phyloP scores from a whole-genome alignment of 2,888 invertebrate genomes.

The Stomorhina lunata region DNA sequence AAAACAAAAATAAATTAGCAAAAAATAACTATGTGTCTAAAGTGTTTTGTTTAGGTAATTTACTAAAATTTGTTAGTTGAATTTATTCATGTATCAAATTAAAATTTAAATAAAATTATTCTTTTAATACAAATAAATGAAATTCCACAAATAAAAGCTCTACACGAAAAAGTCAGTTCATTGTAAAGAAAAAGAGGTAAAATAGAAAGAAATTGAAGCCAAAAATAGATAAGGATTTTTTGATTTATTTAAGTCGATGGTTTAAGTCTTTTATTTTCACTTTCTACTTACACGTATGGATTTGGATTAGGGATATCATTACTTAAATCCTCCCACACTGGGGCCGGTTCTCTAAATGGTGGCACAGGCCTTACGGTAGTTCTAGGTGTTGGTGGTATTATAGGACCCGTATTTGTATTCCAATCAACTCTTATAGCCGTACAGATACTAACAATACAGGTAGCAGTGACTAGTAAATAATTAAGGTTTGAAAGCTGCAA shows the following conservation, averaged over 20 bases:
- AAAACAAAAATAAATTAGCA: not conserved
- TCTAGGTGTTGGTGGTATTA: constrained; percentile 82
- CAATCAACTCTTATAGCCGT: constrained; percentile 84
- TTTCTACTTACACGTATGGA: constrained; percentile 81
- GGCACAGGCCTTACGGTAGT: constrained; percentile 80
- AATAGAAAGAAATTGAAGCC: too few relatives aligned
- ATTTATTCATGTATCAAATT: constrained; percentile 1
- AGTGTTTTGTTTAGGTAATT: constrained; percentile 33
- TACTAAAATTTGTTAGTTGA: not conserved
- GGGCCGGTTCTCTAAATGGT: constrained; percentile 82
- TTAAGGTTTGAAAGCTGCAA: constrained; percentile 71
- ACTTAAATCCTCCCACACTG: constrained; percentile 83
- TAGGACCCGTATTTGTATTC: constrained; percentile 83
- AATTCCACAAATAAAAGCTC: too few relatives aligned
- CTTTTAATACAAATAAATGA: too few relatives aligned
- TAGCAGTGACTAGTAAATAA: constrained; percentile 76
- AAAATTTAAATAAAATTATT: too few relatives aligned
- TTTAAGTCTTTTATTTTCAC: not conserved
- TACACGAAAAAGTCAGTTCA: too few relatives aligned
- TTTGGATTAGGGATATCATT: constrained; percentile 83
- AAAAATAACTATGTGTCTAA: constrained; percentile 17
- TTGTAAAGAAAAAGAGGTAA: too few relatives aligned
- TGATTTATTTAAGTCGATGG: not conserved
- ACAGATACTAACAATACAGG: constrained; percentile 75
- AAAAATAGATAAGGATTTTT: too few relatives aligned